Percentiles rank a stretch among this genome's conserved stretches.
Conservation (phyloP, 35 echinoderm and acorn worm species). For the Apostichopus japonicus region DNA sequence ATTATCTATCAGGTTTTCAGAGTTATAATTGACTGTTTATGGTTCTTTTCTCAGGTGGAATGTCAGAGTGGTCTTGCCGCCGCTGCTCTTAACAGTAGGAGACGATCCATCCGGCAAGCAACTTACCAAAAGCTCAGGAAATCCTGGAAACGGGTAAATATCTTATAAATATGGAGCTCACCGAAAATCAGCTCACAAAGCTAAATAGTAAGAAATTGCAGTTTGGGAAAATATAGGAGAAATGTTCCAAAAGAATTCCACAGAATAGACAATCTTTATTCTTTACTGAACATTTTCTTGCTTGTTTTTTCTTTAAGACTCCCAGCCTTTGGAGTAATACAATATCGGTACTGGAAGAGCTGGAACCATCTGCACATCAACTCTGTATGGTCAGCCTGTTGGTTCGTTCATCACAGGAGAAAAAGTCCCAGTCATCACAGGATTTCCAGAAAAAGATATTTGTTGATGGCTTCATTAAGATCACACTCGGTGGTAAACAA, state of each 20-base stretch:
- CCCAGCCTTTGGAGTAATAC: slow-evolving; percentile 61
- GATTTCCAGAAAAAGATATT: slow-evolving; percentile 25
- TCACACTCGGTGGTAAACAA: slow-evolving; percentile 74
- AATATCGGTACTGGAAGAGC: slow-evolving; percentile 2
- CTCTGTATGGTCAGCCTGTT: slow-evolving; percentile 81
- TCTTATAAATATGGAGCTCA: not conserved
- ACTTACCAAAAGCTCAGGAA: slow-evolving; percentile 71
- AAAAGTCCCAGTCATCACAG: not conserved
- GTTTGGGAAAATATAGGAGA: too few species aligned
- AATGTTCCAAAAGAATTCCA: too few species aligned
- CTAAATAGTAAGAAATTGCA: too few species aligned
- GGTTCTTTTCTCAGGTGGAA: slow-evolving; percentile 67
- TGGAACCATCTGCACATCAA: slow-evolving; percentile 60
- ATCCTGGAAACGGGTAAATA: slow-evolving; percentile 84
- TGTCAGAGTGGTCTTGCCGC: slow-evolving; percentile 74
- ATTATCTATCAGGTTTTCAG: not conserved
- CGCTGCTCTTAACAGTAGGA: slow-evolving; percentile 66
- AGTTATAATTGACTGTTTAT: not conserved
- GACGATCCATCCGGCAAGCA: slow-evolving; percentile 60
- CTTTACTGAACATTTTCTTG: not conserved
- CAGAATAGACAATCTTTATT: too few species aligned
- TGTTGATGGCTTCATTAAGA: slow-evolving; percentile 85
- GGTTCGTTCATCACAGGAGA: slow-evolving; percentile 62
- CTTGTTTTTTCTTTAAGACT: slow-evolving; percentile 50
- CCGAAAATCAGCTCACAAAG: too few species aligned